phyloP scores from a whole-genome alignment of 2,797 vertebrate species.

The Mionectes olivaceus region DNA sequence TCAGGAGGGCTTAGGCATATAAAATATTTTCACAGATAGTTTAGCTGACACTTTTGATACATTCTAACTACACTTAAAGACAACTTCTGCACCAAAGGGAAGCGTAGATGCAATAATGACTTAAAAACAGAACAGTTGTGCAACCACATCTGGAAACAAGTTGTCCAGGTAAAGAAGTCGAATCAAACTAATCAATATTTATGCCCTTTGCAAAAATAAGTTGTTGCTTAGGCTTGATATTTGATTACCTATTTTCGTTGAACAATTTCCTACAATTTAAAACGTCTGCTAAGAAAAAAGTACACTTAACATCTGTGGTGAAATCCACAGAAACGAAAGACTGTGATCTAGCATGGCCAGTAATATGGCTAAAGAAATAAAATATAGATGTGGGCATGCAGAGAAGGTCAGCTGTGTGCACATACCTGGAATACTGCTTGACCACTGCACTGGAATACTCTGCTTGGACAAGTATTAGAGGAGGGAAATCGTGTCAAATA shows the following conservation, averaged over 20 bases:
- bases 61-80: constrained; percentile 31
- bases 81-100: constrained; percentile 21
- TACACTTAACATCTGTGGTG: neutral
- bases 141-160: constrained; percentile 52
- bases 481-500: neutral
- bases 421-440: neutral
- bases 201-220: constrained; percentile 22
- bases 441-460: neutral
- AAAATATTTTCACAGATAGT: neutral
- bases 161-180: neutral
- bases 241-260: neutral
- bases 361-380: neutral
- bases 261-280: constrained; percentile 41
- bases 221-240: constrained; percentile 1
- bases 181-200: neutral
- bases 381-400: neutral
- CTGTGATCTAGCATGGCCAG: neutral
- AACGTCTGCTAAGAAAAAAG: neutral
- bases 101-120: neutral
- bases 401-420: neutral
- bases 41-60: constrained; percentile 41
- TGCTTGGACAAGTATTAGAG: neutral
- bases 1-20: neutral
- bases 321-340: neutral
- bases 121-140: neutral